These are phyloP conservation scores for Melikaiella ostensackeni DNA, from an alignment of 2,888 invertebrate species.

Conservation along the genomic window DNA sequence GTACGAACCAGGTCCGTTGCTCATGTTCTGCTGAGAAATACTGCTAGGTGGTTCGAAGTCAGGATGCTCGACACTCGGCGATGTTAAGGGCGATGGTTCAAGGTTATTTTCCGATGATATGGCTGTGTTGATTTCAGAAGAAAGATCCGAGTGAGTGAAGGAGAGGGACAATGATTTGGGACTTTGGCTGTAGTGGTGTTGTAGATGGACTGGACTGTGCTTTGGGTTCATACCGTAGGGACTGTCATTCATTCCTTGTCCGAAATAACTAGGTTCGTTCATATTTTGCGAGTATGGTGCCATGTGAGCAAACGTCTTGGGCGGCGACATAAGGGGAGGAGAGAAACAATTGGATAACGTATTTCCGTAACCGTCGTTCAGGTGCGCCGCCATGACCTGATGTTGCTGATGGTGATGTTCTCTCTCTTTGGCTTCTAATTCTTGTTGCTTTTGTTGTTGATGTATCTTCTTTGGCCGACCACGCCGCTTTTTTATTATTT, in stretches of 20 bases:
- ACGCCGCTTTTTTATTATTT: conserved; percentile 90
- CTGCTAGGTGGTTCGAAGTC: conserved; percentile 87
- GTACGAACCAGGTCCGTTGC: conserved; percentile 79
- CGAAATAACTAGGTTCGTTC: conserved; percentile 70
- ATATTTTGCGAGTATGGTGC: conserved; percentile 72
- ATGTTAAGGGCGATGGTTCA: conserved; percentile 83
- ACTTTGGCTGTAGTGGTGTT: conserved; percentile 76
- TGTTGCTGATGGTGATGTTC: conserved; percentile 66
- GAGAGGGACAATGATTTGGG: conserved; percentile 78
- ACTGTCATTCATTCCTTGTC: conserved; percentile 70
- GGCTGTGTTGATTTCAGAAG: conserved; percentile 88
- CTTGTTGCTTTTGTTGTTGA: conserved; percentile 75
- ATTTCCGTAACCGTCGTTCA: conserved; percentile 68
- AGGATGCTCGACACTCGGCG: conserved; percentile 84
- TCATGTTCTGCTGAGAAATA: conserved; percentile 77
- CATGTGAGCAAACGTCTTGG: conserved; percentile 74
- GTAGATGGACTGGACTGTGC: conserved; percentile 77
- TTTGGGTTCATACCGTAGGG: conserved; percentile 72
- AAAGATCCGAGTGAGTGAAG: conserved; percentile 85
- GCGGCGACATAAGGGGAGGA: conserved; percentile 72
- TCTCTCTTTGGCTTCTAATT: conserved; percentile 69
- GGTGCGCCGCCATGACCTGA: conserved; percentile 64
- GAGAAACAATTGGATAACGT: conserved; percentile 72
- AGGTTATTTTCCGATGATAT: conserved; percentile 84
- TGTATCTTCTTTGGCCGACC: conserved; percentile 91